phyloP scores from a whole-genome alignment of 2,113 vertebrate genomes.

The Hemiprocne comata region DNA sequence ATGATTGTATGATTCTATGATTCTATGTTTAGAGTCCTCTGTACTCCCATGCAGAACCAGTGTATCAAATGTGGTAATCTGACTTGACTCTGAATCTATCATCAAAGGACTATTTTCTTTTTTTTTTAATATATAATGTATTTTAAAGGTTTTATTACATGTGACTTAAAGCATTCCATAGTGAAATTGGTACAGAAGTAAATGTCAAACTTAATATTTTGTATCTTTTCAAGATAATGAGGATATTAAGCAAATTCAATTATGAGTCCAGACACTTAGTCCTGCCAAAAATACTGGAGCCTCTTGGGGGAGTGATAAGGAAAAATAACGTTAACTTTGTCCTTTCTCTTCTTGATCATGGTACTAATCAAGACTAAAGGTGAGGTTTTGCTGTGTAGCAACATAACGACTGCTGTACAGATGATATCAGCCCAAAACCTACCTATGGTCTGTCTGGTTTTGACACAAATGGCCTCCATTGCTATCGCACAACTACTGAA shows the following conservation, averaged over 20 bases:
- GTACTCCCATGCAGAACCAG: rapidly evolving
- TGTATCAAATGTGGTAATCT: not conserved
- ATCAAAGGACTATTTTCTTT: not conserved
- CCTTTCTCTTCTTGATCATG: not conserved
- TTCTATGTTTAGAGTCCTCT: not conserved
- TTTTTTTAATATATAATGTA: not conserved
- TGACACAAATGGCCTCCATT: not conserved
- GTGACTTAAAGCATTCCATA: not conserved
- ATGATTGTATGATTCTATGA: too few relatives aligned
- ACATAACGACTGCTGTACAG: not conserved
- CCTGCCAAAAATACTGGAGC: not conserved
- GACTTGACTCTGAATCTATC: not conserved
- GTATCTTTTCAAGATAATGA: not conserved
- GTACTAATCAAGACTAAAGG: not conserved
- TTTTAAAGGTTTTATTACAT: not conserved
- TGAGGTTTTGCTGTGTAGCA: not conserved
- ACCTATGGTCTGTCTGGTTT: not conserved
- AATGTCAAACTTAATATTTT: not conserved
- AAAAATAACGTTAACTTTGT: not conserved
- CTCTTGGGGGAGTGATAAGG: not conserved
- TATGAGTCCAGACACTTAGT: not conserved
- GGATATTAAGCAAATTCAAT: not conserved
- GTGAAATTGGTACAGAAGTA: not conserved
- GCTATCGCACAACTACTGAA: not conserved
- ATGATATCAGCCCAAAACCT: not conserved